Conservation (phyloP, 2,888 invertebrate genomes). For the Cerastoderma edule region DNA sequence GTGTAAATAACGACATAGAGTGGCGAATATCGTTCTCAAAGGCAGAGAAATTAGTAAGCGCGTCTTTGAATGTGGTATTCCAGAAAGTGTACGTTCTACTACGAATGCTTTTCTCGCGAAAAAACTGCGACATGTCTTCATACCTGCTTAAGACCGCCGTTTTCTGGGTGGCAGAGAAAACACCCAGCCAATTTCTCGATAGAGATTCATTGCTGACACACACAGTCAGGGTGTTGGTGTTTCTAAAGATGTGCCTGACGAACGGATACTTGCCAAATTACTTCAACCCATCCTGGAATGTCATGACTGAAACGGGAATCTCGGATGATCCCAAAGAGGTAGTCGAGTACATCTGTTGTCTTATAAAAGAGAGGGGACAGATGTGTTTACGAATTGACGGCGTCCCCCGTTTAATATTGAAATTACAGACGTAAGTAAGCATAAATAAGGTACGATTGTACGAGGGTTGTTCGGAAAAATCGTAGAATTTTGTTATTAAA, state of each 20-base stretch:
- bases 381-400: slow-evolving; percentile 1
- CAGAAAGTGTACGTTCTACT: not conserved
- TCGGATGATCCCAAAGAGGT: not conserved
- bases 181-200: not conserved
- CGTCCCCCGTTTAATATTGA: no score
- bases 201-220: not conserved
- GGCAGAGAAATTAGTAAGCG: not conserved
- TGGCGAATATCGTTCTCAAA: slow-evolving; percentile 11
- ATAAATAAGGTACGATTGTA: no score
- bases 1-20: not conserved
- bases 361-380: not conserved
- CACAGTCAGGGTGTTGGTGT: not conserved
- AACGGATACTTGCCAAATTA: slow-evolving; percentile 11
- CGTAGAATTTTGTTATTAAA: no score
- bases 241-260: not conserved
- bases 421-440: no score
- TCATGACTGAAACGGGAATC: not conserved
- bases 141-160: slow-evolving; percentile 8
- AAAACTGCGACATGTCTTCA: not conserved
- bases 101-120: not conserved
- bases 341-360: not conserved
- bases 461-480: no score
- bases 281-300: slow-evolving; percentile 16
- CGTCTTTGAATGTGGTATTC: not conserved
- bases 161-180: slow-evolving; percentile 10